Conservation (phyloP, 2,797 vertebrate genomes). For the Cetoscarus ocellatus region DNA sequence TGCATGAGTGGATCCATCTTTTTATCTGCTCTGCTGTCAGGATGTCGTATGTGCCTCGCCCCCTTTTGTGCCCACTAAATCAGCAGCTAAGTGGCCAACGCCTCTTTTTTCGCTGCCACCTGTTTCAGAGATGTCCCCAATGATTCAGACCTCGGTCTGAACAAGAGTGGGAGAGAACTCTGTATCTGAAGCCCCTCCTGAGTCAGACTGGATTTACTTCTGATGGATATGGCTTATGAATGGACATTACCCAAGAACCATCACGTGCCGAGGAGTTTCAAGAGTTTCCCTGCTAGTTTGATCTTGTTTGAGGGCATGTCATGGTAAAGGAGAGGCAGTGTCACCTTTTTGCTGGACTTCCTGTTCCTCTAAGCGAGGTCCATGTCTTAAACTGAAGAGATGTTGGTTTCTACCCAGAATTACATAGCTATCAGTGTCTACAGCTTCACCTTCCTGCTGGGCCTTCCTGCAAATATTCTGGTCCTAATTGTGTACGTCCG, state of each 20-base stretch:
- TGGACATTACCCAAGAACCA: not conserved
- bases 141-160: not conserved
- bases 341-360: not conserved
- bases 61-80: constrained; percentile 55
- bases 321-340: constrained; percentile 22
- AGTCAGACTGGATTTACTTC: not conserved
- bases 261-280: too few relatives aligned
- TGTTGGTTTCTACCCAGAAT: constrained; percentile 47
- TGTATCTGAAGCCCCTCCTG: not conserved
- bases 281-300: not conserved
- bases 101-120: constrained; percentile 39
- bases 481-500: constrained; percentile 80
- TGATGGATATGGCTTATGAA: not conserved
- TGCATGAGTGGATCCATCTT: constrained; percentile 65
- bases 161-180: constrained; percentile 1
- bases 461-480: constrained; percentile 88
- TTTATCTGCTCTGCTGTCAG: constrained; percentile 64
- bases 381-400: constrained; percentile 26
- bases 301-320: not conserved
- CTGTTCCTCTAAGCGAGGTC: not conserved
- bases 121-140: constrained; percentile 1
- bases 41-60: constrained; percentile 67
- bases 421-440: constrained; percentile 79
- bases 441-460: constrained; percentile 85
- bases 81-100: constrained; percentile 35